Base-by-base conservation (phyloP, 2,113 vertebrate species). In the Phyllostomus hastatus region DNA sequence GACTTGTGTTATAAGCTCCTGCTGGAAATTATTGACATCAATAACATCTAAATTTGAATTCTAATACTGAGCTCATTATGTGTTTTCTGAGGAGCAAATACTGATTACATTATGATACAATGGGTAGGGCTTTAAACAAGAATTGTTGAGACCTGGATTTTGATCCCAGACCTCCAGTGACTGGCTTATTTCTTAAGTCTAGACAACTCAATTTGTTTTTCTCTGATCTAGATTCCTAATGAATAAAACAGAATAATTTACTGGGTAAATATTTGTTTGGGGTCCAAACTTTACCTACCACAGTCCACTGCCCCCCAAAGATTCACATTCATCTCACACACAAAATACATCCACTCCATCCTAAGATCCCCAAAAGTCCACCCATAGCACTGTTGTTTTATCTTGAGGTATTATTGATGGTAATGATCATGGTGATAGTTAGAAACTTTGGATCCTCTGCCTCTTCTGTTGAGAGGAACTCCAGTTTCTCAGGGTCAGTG, bases 41-140 rank as follows among this genome's bases (percentile, higher is more conserved):
- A 90, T 52, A 64, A 33, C 59, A 80, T 70, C 57, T 83, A 95
- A 97, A 88, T 94, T 46, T 94, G 41, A 94, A 95, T 95, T 91
- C 73, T 94, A 76, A 84, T 64, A n/a, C 35, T 64, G 66, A 72
- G 26, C 3, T 85, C 83, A 54, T 46, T 88, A 59, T 24, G 2
- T 95, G 66, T 69, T 92, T 95, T 88, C 61, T 85, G 50, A 95
- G 59, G 83, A 92, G 4, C 9, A 90, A 95, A 96, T 92, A 26
- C 26, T n/a, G 35, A 88, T 85, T 76, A 73, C 61, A 76, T 95
- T 67, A 81, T 82, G 43, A 10, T 33, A 43, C 14, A 89, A 28
- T 82, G 12, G 7, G 10, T n/a, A 85, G 41, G 86, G 67, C 69
- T 70, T 96, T 59, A 84, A 93, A 80, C 5, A 82, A 79, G 66